Conservation (phyloP, 2,113 vertebrate species). For the Crotalus helleri region DNA sequence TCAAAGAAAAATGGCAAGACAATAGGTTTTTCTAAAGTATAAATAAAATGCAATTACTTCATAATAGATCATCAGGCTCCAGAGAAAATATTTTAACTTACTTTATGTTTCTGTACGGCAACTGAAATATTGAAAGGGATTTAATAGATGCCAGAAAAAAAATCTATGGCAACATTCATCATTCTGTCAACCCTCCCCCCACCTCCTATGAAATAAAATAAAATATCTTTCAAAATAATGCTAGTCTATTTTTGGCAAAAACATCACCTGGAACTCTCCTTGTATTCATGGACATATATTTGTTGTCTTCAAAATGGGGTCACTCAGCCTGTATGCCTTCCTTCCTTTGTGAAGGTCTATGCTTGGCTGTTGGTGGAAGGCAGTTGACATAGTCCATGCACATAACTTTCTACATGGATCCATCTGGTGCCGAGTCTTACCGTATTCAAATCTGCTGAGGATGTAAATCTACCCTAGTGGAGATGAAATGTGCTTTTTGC, state of each 20-base stretch:
- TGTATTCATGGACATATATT: rapidly evolving
- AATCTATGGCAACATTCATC: slow-evolving; percentile 37
- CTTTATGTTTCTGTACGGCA: slow-evolving; percentile 36
- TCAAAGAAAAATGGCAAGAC: neutral
- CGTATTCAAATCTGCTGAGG: neutral
- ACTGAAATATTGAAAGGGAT: slow-evolving; percentile 33
- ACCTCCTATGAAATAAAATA: slow-evolving; percentile 23
- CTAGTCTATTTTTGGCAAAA: neutral
- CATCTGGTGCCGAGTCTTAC: neutral
- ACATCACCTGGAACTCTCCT: neutral
- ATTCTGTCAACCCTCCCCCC: slow-evolving; percentile 28
- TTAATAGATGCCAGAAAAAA: slow-evolving; percentile 43
- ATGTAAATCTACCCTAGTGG: neutral
- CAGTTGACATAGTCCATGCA: neutral
- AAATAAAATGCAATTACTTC: neutral
- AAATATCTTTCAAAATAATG: slow-evolving; percentile 33
- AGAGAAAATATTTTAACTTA: slow-evolving; percentile 31
- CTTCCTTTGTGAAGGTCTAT: neutral
- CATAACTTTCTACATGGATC: neutral
- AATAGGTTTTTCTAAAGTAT: neutral
- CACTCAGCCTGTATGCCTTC: neutral
- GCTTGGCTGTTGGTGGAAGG: neutral
- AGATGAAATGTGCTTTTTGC: neutral
- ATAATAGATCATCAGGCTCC: neutral
- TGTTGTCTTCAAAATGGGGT: rapidly evolving